These are phyloP conservation scores for Lordiphosa fenestrarum DNA, from an alignment of 2,888 invertebrate genomes.

Conservation along the genomic window DNA sequence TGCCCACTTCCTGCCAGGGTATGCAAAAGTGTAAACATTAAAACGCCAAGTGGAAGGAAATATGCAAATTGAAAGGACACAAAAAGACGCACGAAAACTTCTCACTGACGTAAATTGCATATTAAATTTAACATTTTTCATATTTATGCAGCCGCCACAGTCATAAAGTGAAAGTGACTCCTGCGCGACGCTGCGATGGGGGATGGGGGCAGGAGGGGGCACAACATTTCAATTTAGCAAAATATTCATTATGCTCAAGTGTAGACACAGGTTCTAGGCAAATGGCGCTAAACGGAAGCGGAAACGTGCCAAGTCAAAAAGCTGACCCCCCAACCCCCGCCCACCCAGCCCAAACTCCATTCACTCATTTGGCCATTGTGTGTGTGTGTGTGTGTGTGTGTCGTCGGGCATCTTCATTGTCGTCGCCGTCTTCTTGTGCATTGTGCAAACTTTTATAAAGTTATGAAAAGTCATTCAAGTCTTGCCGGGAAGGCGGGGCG, in stretches of 20 bases:
- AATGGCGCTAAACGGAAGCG: constrained; percentile 70
- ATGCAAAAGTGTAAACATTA: constrained; percentile 38
- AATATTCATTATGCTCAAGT: constrained; percentile 72
- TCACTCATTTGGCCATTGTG: constrained; percentile 57
- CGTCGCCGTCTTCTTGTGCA: constrained; percentile 38
- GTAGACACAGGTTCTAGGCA: constrained; percentile 38
- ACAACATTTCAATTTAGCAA: constrained; percentile 73
- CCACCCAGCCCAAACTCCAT: neutral
- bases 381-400: constrained; percentile 17
- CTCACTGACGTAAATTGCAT: constrained; percentile 68
- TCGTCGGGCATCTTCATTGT: constrained; percentile 54
- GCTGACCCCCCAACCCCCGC: constrained; percentile 29
- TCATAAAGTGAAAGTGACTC: constrained; percentile 72
- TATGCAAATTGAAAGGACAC: constrained; percentile 73
- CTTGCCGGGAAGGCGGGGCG: neutral
- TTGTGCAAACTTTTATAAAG: constrained; percentile 68
- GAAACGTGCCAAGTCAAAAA: constrained; percentile 61
- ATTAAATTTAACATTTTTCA: constrained; percentile 76
- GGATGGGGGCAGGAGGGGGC: no score
- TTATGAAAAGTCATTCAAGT: constrained; percentile 73
- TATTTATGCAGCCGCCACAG: constrained; percentile 65
- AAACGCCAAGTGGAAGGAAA: constrained; percentile 32
- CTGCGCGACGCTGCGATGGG: neutral
- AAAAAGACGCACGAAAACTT: constrained; percentile 28
- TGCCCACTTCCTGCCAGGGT: no score